phyloP scores from a whole-genome alignment of 2,888 invertebrate species.

The Andrena hattorfiana region DNA sequence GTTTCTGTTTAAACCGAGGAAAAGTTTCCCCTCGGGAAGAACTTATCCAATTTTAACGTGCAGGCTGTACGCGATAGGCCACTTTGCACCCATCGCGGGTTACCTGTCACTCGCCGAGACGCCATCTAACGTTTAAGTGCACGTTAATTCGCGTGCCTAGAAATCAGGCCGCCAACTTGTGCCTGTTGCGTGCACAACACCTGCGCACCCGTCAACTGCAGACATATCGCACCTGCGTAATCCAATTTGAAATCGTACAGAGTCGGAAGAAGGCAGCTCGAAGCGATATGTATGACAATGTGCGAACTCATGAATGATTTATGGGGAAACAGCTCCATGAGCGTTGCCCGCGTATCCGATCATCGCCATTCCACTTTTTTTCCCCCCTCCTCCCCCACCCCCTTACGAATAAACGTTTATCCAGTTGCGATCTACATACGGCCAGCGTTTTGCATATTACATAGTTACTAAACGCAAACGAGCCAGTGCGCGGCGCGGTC shows the following conservation, averaged over 20 bases:
- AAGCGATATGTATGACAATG: conserved; percentile 51
- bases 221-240: conserved; percentile 53
- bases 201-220: conserved; percentile 39
- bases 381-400: too few relatives aligned
- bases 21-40: not conserved
- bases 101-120: not conserved
- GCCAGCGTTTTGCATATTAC: not conserved
- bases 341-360: conserved; percentile 16
- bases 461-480: conserved; percentile 15
- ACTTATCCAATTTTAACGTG: not conserved
- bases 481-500: not conserved
- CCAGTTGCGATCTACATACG: conserved; percentile 10
- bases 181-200: conserved; percentile 47
- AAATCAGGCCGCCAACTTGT: conserved; percentile 58
- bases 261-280: conserved; percentile 34
- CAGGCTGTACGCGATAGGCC: not conserved
- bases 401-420: conserved; percentile 17
- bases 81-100: not conserved
- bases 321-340: conserved; percentile 21
- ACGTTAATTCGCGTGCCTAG: conserved; percentile 62
- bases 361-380: conserved; percentile 14
- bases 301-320: conserved; percentile 62
- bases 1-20: not conserved
- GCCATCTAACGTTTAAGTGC: conserved; percentile 24
- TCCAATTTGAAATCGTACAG: conserved; percentile 52